phyloP scores from a whole-genome alignment of 2,113 vertebrate species.

The Triplophysa dalaica region DNA sequence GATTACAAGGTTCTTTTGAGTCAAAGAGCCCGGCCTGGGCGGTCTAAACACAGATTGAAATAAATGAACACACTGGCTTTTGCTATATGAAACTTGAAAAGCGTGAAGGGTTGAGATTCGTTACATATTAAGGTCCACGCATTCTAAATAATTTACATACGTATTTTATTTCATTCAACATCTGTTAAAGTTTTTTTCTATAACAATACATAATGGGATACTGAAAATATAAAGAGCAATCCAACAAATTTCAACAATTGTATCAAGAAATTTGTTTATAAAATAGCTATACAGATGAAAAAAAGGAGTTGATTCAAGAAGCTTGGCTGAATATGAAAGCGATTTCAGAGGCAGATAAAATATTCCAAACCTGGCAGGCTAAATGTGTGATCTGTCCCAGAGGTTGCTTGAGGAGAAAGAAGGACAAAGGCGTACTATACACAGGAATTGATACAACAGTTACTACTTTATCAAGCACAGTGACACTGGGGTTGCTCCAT shows the following conservation, averaged over 20 bases:
- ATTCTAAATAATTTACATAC: no score
- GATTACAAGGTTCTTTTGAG: conserved; percentile 34
- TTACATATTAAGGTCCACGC: not conserved
- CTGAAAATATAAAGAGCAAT: no score
- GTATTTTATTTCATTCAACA: no score
- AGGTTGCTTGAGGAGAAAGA: conserved; percentile 16
- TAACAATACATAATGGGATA: no score
- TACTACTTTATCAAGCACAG: conserved; percentile 39
- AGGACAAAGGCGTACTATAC: not conserved
- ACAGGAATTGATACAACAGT: not conserved
- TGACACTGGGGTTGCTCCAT: not conserved
- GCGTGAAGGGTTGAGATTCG: not conserved
- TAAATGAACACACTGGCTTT: conserved; percentile 8
- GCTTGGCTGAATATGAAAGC: no score
- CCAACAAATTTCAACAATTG: no score
- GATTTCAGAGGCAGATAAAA: not conserved
- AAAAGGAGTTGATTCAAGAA: no score
- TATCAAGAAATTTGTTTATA: no score
- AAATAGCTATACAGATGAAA: no score
- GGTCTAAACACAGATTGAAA: not conserved
- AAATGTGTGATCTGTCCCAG: conserved; percentile 36
- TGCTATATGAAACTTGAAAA: not conserved
- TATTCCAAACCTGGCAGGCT: conserved; percentile 33
- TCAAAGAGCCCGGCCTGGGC: conserved; percentile 11
- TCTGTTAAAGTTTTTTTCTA: no score